A percentile compares a stretch with the other conserved stretches of the same genome.
These are phyloP conservation scores for Damaliscus lunatus DNA, from an alignment of 2,113 vertebrate genomes.

Conservation along the genomic window DNA sequence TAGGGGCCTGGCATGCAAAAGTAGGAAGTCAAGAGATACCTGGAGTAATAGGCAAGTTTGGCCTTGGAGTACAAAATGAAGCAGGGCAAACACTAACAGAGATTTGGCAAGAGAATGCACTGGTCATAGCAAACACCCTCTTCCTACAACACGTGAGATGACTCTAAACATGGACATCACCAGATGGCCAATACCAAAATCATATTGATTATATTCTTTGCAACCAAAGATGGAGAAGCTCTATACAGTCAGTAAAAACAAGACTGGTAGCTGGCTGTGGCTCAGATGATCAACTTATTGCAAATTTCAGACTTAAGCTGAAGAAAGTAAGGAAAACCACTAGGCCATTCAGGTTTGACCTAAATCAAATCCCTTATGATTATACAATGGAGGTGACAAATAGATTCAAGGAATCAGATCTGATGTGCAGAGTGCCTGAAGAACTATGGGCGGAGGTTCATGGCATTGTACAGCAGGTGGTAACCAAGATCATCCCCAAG, in stretches of 20 bases:
- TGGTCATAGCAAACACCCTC: too few relatives aligned
- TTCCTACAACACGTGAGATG: too few relatives aligned
- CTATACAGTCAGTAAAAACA: neutral
- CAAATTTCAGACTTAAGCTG: neutral
- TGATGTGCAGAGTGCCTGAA: neutral
- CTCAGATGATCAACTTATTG: neutral
- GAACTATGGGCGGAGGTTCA: accelerated
- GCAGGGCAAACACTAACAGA: neutral
- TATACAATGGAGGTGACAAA: neutral
- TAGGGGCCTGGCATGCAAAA: neutral
- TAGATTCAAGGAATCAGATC: neutral
- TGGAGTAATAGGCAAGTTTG: neutral
- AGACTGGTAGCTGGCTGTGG: neutral
- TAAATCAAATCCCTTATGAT: neutral
- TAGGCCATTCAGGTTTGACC: neutral
- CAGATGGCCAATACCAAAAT: too few relatives aligned
- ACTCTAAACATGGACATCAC: too few relatives aligned
- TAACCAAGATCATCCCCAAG: neutral
- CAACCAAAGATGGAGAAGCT: too few relatives aligned
- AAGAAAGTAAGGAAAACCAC: neutral
- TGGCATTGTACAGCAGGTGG: neutral
- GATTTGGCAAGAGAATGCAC: too few relatives aligned
- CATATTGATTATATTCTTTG: too few relatives aligned
- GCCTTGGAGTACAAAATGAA: neutral
- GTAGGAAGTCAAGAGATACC: neutral